Base-by-base conservation (phyloP, 2,113 vertebrate genomes). In the Fulmarus glacialis region DNA sequence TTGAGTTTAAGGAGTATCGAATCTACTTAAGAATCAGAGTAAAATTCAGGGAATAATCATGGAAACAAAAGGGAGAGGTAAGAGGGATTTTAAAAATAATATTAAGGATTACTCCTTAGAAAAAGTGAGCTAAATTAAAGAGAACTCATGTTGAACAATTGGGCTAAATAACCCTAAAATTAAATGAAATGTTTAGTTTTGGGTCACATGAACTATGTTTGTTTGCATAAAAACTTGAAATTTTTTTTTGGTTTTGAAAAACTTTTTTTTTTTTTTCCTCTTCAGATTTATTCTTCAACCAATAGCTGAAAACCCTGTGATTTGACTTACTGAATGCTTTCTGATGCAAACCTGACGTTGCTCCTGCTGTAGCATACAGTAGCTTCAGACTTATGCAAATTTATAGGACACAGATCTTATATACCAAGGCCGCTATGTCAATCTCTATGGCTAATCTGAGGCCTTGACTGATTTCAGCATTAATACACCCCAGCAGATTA, bases 231-330 rank as follows among this genome's bases (percentile, higher is more conserved):
- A 89, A 87, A 7, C 8, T 42, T 66, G 15, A 70, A 62, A 77
- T 83, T 59, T 29, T 83, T 88, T 1, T 63, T 67, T 52, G 4
- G 4, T 16, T 83, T 63, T 88, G 34, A 88, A 82, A 85, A 73
- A 2, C 0, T 2, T 59, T 8, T 47, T 21, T 63, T 63, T 36
- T 11, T 26, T 4, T 6, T 15, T 12, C 6, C 23, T 66, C 2
- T 62, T 23, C 24, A 67, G 8, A 20, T 82, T 62, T 73, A 14
- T 45, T 67, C 27, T 88, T 73, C 24, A 45, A 20, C 24, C 15
- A 43, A 32, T 11, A 63, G 19, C 13, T 63, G 50, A 70, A 81
- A 70, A 32, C 9, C 15, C 8, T 2, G 0, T 68, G n/a, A 42
- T 64, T 74, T 85, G 18, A 3, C 13, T 62, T 29, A 12, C 11